Evolutionary conservation across 2,113 vertebrate species (phyloP).

Genomic region (Forbesichthys agassizii): DNA sequence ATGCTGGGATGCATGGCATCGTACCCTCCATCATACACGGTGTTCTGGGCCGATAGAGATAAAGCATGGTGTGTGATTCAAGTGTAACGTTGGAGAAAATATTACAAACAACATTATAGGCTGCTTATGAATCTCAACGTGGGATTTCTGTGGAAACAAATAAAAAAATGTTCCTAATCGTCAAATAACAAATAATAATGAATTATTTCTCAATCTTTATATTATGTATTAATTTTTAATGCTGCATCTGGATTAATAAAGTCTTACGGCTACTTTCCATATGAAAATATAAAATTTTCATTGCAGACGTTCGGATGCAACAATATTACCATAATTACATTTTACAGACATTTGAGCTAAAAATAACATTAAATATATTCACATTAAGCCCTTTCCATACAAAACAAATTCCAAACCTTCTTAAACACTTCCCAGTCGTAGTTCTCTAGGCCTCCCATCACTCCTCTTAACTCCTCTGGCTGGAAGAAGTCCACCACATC

Average conservation of each 20-base stretch:
- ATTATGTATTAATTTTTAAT: too few relatives aligned
- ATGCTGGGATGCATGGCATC: conserved; percentile 78
- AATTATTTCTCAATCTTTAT: too few relatives aligned
- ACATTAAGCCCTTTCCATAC: background rate
- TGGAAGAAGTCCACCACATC: conserved; percentile 77
- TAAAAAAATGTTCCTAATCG: too few relatives aligned
- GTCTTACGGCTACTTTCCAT: too few relatives aligned
- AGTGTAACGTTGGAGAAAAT: background rate
- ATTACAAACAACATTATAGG: too few relatives aligned
- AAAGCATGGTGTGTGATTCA: background rate
- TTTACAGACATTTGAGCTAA: background rate
- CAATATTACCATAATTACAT: too few relatives aligned
- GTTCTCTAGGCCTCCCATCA: conserved; percentile 76
- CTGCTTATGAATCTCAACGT: too few relatives aligned
- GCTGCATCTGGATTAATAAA: too few relatives aligned
- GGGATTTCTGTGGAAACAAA: too few relatives aligned
- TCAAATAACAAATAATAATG: too few relatives aligned
- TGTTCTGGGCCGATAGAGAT: conserved; percentile 68
- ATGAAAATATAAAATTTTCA: too few relatives aligned
- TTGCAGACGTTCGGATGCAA: too few relatives aligned
- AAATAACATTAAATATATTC: background rate
- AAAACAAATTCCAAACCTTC: conserved; percentile 63
- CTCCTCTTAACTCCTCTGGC: conserved; percentile 78
- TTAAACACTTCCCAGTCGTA: conserved; percentile 82
- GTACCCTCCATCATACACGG: conserved; percentile 72